Evolutionary conservation across 1,140 invertebrate species (phyloP), one percentile per base, ranked within the genome.

Genomic region (Eupeodes corollae): DNA sequence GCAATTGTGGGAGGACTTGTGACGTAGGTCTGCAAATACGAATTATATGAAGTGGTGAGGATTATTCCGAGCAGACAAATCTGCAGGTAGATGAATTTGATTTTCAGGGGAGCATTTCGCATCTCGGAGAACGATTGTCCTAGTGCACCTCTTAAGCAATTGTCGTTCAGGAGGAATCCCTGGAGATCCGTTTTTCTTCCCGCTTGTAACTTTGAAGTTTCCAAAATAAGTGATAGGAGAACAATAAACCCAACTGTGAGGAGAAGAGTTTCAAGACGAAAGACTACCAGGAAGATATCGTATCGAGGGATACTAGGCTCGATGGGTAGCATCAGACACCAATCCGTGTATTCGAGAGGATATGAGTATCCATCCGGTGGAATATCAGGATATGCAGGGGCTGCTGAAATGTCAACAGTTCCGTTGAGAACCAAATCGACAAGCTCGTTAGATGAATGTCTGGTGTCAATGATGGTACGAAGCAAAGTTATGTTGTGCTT

Each of bases 21-120:
- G 15, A 62, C 57, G 39, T 59, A 65, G 16, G 62, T 54, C 9
- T 62, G 60, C 38, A 65, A 65, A 40, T 61, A 63, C 0, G 62
- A 59, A 18, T 65, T 65, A 11, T 62, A 65, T 51, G 60, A 63
- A 15, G 55, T 59, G 3, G 62, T 63, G 5, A 65, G 50, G 9
- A 65, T 43, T n/a, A 65, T 56, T 9, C 21, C 21, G 3, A 26
- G 8, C 3, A 26, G 21, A 26, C 21, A 26, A 26, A 26, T 26
- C 21, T 26, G 21, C 8, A 26, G 21, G 8, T 26, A 26, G 8
- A 26, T 26, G 3, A 26, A 26, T 26, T 26, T 26, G 8, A 26
- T 26, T 8, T 8, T 26, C 3, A 26, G 21, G 8, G 21, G 21
- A 26, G 21, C 21, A 3, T 26, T 26, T 26, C 21, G 21, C 8